Evolutionary conservation across 2,797 vertebrate genomes (phyloP), one percentile per base, ranked within the genome.

Genomic region (Rhynchonycteris naso): DNA sequence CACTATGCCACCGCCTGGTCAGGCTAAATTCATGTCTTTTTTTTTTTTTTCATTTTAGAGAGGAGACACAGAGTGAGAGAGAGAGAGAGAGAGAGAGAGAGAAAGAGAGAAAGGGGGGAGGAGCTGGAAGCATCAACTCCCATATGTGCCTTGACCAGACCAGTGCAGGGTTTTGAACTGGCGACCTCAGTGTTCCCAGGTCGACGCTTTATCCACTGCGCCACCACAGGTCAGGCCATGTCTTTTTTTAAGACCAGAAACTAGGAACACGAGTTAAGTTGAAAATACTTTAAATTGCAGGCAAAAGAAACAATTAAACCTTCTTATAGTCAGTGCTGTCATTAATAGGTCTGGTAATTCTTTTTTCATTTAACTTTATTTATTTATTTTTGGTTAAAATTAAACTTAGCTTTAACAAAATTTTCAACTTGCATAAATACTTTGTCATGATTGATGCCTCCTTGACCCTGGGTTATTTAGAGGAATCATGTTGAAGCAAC

Each of bases 221-320:
- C n/a, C n/a, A n/a, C n/a, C n/a, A n/a, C n/a, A n/a, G n/a, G n/a
- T n/a, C n/a, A n/a, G n/a, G n/a, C n/a, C n/a, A n/a, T n/a, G n/a
- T n/a, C n/a, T n/a, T n/a, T 26, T 89, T 93, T 93, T 82, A 96
- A 12, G 59, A 56, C 18, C 54, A 91, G 76, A 96, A 93, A 89
- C 35, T 83, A 58, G 38, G 4, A 93, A 71, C 28, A 86, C 5
- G 72, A 86, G 69, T 68, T 68, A 65, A 30, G 65, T 88, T 90
- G 72, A 88, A 94, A 95, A 97, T 82, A 81, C 21, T 52, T 90
- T 89, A 96, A 89, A n/a, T 16, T 47, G 66, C 5, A 35, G 43
- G 56, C 19, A 58, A 56, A 63, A 63, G 3, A 56, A 43, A 38
- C 16, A 74, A n/a, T 30, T 88, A 75, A 66, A 38, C 9, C 11